Conservation (phyloP, 2,888 invertebrate species). For the Mythimna pallens region DNA sequence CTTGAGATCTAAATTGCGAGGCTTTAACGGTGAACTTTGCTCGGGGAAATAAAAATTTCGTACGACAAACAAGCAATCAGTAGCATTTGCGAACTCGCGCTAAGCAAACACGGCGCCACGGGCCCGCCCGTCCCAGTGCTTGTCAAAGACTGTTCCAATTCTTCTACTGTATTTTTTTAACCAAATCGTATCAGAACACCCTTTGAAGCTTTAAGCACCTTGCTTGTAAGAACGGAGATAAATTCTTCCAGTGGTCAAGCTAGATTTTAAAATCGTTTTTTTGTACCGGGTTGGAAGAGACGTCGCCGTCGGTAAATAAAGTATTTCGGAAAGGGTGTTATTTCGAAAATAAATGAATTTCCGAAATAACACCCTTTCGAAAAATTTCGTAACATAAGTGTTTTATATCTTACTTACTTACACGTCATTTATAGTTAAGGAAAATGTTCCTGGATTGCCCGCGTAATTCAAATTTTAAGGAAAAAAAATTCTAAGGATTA, state of each 20-base stretch:
- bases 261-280: constrained; percentile 9
- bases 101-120: constrained; percentile 78
- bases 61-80: constrained; percentile 88
- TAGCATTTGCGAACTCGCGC: constrained; percentile 85
- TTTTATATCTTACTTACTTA: neutral
- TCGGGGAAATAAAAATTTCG: constrained; percentile 83
- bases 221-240: constrained; percentile 52
- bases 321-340: neutral
- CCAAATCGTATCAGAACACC: constrained; percentile 70
- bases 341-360: neutral
- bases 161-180: constrained; percentile 78
- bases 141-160: constrained; percentile 83
- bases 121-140: constrained; percentile 73
- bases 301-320: neutral
- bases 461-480: no score
- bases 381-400: no score
- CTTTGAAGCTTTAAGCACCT: constrained; percentile 67
- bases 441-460: no score
- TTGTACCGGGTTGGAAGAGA: neutral
- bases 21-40: constrained; percentile 73
- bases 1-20: constrained; percentile 72
- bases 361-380: no score
- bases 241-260: constrained; percentile 11
- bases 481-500: neutral
- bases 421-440: neutral